These are phyloP conservation scores for Gobio occitaniae DNA, from an alignment of 2,797 vertebrate species.

Conservation along the genomic window DNA sequence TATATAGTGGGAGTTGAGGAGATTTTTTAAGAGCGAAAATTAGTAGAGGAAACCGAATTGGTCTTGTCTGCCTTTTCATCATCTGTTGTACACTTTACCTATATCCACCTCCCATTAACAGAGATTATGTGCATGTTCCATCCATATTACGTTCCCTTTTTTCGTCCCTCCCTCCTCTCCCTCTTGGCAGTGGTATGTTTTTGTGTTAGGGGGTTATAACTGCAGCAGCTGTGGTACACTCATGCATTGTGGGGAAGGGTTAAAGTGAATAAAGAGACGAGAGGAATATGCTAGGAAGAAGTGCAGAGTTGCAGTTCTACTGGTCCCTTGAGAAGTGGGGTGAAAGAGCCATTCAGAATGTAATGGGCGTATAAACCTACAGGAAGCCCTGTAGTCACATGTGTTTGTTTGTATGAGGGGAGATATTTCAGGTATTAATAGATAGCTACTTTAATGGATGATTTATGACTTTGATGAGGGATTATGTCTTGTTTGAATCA, in stretches of 20 bases:
- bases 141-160: background rate
- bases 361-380: constrained; percentile 69
- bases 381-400: constrained; percentile 8
- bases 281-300: constrained; percentile 62
- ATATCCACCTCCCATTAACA: background rate
- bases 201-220: constrained; percentile 30
- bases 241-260: constrained; percentile 74
- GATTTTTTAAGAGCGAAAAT: background rate
- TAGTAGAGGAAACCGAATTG: background rate
- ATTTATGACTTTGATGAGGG: background rate
- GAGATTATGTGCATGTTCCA: background rate
- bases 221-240: constrained; percentile 77
- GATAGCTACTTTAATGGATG: background rate
- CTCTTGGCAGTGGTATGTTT: background rate
- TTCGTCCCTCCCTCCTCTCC: background rate
- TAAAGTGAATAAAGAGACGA: constrained; percentile 27
- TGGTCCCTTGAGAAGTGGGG: constrained; percentile 63
- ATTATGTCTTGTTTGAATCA: background rate
- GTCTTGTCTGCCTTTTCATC: background rate
- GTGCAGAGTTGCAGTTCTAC: constrained; percentile 78
- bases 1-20: background rate
- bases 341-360: constrained; percentile 68
- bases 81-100: background rate
- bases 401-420: constrained; percentile 27
- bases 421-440: background rate